Evolutionary conservation across 2,113 vertebrate genomes (phyloP).

Genomic region (Tichodroma muraria): DNA sequence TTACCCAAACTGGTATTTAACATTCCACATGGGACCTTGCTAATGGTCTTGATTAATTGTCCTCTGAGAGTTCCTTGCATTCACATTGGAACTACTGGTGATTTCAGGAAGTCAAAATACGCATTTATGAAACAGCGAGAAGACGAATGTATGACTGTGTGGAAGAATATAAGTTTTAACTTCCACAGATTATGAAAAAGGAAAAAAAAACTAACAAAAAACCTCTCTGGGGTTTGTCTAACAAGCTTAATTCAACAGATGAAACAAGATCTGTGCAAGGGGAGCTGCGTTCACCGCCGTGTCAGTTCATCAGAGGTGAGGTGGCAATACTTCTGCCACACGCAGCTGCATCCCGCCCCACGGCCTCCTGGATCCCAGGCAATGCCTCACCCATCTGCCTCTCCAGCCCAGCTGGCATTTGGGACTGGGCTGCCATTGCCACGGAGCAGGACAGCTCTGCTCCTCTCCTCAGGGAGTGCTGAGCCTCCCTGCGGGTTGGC

Average conservation of each 20-base stretch:
- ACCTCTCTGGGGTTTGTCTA: not conserved
- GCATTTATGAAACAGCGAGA: not conserved
- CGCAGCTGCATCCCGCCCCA: not conserved
- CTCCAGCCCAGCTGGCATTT: not conserved
- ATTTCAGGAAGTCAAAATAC: not conserved
- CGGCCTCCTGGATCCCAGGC: not conserved
- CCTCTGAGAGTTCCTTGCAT: not conserved
- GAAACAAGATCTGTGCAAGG: not conserved
- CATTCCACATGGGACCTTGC: not conserved
- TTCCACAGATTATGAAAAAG: not conserved
- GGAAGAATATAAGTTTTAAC: not conserved
- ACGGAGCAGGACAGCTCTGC: not conserved
- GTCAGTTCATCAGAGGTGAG: not conserved
- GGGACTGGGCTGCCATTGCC: not conserved
- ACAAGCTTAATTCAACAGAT: conserved; percentile 20
- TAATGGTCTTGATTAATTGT: not conserved
- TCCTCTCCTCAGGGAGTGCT: not conserved
- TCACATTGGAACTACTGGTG: not conserved
- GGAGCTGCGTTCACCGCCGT: not conserved
- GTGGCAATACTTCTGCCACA: not conserved
- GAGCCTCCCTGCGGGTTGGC: not conserved
- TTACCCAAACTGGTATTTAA: not conserved
- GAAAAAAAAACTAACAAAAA: not conserved
- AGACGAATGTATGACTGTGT: not conserved
- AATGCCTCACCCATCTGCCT: not conserved